Percentiles rank a stretch among this genome's conserved stretches.
Evolutionary conservation across 1,140 invertebrate genomes (phyloP).

Genomic region (Thrips palmi): DNA sequence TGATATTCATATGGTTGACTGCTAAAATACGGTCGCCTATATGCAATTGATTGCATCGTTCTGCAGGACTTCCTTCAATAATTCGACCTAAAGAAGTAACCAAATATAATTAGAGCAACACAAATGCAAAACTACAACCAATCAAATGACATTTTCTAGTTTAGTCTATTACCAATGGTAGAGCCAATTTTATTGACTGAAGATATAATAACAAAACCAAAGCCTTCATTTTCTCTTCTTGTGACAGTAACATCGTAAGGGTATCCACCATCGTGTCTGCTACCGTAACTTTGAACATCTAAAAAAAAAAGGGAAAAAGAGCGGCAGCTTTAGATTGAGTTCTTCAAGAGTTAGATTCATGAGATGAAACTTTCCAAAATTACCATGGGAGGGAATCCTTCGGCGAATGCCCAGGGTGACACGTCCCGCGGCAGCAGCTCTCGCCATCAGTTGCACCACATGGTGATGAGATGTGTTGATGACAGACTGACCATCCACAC

Average conservation of each 20-base stretch:
- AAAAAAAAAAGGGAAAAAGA: slow-evolving; percentile 14
- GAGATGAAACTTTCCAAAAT: background rate
- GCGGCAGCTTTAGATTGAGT: background rate
- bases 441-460: slow-evolving; percentile 77
- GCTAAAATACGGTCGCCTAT: slow-evolving; percentile 92
- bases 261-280: slow-evolving; percentile 31
- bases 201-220: slow-evolving; percentile 97
- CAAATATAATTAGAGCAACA: slow-evolving; percentile 6
- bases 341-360: background rate
- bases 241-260: slow-evolving; percentile 76
- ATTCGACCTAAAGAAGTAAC: slow-evolving; percentile 48
- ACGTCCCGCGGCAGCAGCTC: slow-evolving; percentile 55
- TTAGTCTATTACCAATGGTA: slow-evolving; percentile 59
- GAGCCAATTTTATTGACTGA: slow-evolving; percentile 84
- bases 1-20: slow-evolving; percentile 85
- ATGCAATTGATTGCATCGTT: slow-evolving; percentile 71
- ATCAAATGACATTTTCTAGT: background rate
- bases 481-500: slow-evolving; percentile 65
- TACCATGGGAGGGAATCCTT: slow-evolving; percentile 21
- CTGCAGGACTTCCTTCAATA: slow-evolving; percentile 87
- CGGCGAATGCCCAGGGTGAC: slow-evolving; percentile 53
- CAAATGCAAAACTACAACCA: background rate
- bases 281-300: slow-evolving; percentile 18
- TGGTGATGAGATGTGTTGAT: slow-evolving; percentile 73
- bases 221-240: slow-evolving; percentile 85